phyloP scores from a whole-genome alignment of 2,797 vertebrate genomes.

The Sebastes dallii region DNA sequence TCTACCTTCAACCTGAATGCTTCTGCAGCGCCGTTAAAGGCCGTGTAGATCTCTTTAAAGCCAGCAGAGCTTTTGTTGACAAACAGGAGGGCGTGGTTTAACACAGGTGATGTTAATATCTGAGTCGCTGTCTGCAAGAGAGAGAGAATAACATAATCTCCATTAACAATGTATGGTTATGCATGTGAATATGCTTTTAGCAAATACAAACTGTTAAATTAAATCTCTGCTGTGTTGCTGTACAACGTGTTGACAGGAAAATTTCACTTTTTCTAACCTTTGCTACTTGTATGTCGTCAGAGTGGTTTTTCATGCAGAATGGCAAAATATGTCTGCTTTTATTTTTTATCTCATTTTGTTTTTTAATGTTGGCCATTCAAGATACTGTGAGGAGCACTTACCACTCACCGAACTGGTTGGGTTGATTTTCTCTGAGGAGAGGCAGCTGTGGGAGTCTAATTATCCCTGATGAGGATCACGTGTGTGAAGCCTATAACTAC shows the following conservation, averaged over 20 bases:
- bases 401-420: too few species aligned
- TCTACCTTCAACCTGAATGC: constrained; percentile 88
- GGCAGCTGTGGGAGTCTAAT: too few species aligned
- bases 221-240: rapidly evolving
- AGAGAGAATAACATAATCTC: background rate
- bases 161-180: background rate
- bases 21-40: constrained; percentile 79
- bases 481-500: too few species aligned
- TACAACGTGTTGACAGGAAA: background rate
- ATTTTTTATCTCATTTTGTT: background rate
- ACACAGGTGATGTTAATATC: constrained; percentile 86
- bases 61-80: constrained; percentile 78
- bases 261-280: background rate
- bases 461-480: too few species aligned
- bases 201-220: background rate
- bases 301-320: background rate
- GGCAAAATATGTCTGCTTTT: background rate
- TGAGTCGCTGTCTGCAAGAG: constrained; percentile 84
- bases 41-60: constrained; percentile 74
- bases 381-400: too few species aligned
- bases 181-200: background rate
- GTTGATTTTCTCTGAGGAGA: too few species aligned
- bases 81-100: constrained; percentile 91
- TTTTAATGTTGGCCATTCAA: background rate
- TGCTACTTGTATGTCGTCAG: background rate